These are phyloP conservation scores for Tinamus guttatus DNA, from an alignment of 2,113 vertebrate genomes.

Conservation along the genomic window DNA sequence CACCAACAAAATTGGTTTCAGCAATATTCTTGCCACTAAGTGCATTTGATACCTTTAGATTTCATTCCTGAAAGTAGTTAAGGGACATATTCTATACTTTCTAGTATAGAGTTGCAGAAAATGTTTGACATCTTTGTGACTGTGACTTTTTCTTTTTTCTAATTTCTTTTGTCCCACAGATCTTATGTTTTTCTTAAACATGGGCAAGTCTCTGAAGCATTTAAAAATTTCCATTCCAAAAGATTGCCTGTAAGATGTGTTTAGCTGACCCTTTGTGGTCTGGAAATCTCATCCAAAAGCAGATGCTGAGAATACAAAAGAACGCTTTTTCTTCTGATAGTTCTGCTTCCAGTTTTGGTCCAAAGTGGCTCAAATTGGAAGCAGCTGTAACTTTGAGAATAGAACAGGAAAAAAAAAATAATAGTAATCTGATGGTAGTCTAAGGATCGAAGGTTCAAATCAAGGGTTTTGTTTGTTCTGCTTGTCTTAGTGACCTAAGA, in stretches of 20 bases:
- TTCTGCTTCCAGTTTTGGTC: constrained; percentile 11
- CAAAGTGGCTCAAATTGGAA: constrained; percentile 34
- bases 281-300: constrained; percentile 36
- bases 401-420: background rate
- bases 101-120: background rate
- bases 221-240: background rate
- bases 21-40: background rate
- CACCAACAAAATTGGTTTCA: background rate
- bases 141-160: background rate
- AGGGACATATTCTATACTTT: background rate
- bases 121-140: background rate
- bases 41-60: background rate
- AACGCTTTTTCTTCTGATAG: constrained; percentile 1
- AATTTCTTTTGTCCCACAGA: constrained; percentile 15
- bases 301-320: constrained; percentile 20
- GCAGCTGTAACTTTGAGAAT: constrained; percentile 44
- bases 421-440: background rate
- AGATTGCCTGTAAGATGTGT: background rate
- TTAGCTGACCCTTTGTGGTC: constrained; percentile 28
- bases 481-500: background rate
- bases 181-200: background rate
- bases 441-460: background rate
- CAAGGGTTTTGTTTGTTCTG: background rate
- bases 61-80: no score
- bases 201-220: background rate